Percentiles rank a stretch among this genome's conserved stretches.
phyloP scores from a whole-genome alignment of 2,888 invertebrate species.

The Stratiomys singularior region DNA sequence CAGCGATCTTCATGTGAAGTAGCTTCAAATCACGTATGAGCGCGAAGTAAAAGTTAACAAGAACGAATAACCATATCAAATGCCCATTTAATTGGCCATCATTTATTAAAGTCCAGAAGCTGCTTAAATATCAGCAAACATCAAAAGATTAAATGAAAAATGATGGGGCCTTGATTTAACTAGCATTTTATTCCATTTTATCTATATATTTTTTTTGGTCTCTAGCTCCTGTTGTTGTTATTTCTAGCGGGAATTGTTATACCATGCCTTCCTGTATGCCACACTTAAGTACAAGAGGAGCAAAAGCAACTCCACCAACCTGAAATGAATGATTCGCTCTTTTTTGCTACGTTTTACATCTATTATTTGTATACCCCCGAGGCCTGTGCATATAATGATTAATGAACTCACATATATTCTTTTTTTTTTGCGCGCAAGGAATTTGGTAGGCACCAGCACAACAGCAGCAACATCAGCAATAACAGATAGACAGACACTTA shows the following conservation, averaged over 20 bases:
- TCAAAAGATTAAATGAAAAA: constrained; percentile 31
- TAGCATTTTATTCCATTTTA: neutral
- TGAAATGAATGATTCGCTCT: constrained; percentile 34
- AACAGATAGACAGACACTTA: constrained; percentile 1
- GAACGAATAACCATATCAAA: constrained; percentile 30
- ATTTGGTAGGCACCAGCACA: constrained; percentile 12
- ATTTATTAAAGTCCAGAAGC: constrained; percentile 43
- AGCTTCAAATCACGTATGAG: no score
- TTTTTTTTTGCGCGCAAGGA: constrained; percentile 1
- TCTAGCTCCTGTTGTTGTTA: neutral
- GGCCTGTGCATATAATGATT: constrained; percentile 14
- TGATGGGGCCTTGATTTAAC: constrained; percentile 15
- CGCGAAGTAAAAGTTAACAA: neutral
- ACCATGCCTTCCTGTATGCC: neutral
- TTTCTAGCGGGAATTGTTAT: neutral
- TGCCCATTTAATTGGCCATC: constrained; percentile 37
- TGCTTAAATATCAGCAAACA: constrained; percentile 39
- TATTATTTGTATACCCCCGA: constrained; percentile 35
- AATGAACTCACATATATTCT: constrained; percentile 20
- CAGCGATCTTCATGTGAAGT: no score
- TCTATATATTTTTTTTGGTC: neutral
- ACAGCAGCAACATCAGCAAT: neutral
- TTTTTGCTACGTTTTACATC: constrained; percentile 21
- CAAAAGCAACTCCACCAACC: neutral
- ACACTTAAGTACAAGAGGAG: neutral